These are phyloP conservation scores for Indicator indicator DNA, from an alignment of 2,113 vertebrate genomes.

Conservation along the genomic window DNA sequence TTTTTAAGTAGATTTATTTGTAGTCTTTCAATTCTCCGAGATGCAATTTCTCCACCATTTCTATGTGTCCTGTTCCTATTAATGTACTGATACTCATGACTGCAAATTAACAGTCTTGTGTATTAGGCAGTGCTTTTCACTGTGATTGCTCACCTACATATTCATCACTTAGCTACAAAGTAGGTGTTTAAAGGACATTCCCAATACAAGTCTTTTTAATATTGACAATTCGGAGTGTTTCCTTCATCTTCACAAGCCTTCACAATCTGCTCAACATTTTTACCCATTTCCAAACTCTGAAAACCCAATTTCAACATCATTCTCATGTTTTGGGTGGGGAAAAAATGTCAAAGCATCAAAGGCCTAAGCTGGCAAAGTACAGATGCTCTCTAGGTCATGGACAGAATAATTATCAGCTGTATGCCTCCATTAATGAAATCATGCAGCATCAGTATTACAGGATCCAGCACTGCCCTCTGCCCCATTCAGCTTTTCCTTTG, in stretches of 20 bases:
- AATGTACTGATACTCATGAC: background rate
- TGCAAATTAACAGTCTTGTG: background rate
- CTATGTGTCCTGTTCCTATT: background rate
- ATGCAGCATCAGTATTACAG: background rate
- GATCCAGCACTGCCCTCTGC: background rate
- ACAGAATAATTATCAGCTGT: background rate
- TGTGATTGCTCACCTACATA: background rate
- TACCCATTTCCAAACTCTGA: background rate
- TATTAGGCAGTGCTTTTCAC: background rate
- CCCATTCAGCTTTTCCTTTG: background rate
- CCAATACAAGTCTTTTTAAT: background rate
- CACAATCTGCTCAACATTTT: background rate
- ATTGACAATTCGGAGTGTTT: background rate
- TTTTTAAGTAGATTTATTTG: background rate
- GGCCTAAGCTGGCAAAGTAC: conserved; percentile 4
- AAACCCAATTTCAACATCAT: background rate
- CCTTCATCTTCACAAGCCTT: background rate
- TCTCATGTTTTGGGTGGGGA: background rate
- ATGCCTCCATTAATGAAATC: background rate
- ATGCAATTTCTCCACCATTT: background rate
- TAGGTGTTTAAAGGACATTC: background rate
- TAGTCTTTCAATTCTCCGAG: background rate
- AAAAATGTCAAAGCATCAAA: background rate
- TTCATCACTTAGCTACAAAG: background rate
- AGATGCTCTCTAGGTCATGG: background rate